Conservation (phyloP, 2,113 vertebrate genomes). For the Octodon degus region DNA sequence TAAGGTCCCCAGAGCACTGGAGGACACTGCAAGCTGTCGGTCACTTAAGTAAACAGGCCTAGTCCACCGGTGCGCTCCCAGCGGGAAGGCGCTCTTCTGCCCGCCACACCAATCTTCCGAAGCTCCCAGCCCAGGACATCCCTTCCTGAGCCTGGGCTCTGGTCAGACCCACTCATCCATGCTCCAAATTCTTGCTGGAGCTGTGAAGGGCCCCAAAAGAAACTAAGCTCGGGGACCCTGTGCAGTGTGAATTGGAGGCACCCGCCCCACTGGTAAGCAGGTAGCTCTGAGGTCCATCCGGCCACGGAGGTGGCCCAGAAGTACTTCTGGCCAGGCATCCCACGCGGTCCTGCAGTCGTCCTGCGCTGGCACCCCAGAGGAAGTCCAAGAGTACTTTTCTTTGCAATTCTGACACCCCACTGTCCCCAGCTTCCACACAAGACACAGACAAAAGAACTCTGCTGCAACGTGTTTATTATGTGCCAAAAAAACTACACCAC, state of each 20-base stretch:
- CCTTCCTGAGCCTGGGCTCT: background rate
- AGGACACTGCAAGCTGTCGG: background rate
- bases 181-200: background rate
- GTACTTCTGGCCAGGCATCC: background rate
- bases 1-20: background rate
- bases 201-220: background rate
- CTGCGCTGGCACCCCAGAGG: background rate
- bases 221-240: background rate
- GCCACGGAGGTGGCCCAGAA: background rate
- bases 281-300: background rate
- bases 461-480: constrained; percentile 99
- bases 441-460: constrained; percentile 83
- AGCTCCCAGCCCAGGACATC: background rate
- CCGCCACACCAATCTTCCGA: background rate
- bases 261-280: background rate
- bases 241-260: background rate
- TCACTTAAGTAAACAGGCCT: background rate
- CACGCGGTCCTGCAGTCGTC: too few species aligned
- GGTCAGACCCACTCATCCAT: background rate
- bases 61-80: background rate
- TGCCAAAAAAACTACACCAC: constrained; percentile 94
- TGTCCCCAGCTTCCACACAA: background rate
- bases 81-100: background rate
- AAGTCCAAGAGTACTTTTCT: background rate
- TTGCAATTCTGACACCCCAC: background rate